Evolutionary conservation across 2,113 vertebrate species (phyloP), one percentile per base, ranked within the genome.

Genomic region (Corvus hawaiiensis): DNA sequence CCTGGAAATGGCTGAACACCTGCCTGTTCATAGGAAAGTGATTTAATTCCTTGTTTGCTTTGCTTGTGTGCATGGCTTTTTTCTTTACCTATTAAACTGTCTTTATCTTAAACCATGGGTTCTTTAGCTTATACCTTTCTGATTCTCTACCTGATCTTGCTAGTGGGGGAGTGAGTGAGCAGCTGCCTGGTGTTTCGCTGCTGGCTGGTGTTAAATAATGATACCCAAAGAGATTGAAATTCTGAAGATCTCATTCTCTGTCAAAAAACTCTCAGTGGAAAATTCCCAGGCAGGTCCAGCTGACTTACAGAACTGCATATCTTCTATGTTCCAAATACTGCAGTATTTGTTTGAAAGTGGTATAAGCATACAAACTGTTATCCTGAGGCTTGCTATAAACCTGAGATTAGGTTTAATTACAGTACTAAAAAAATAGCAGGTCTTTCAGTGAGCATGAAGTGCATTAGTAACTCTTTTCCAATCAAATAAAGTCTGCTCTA

Each of bases 131-230:
- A 33, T 33, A 28, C 18, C 7, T 46, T 39, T 69, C 46, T 54
- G 16, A 33, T 54, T 78, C 39, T 54, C 16, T 28, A 15, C 33
- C 18, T 0, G 0, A 1, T 28, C 20, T 10, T n/a, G 19, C 16
- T 48, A 23, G 23, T 69, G 27, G 28, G 22, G 3, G 46, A 68
- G 63, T 37, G 22, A 61, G 23, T 7, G 22, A 69, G 16, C 7
- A 1, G 8, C 12, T 54, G 4, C 15, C 3, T 51, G 19, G 23
- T 46, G 28, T 3, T 78, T 46, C 0, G 0, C n/a, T 62, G 10
- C 28, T 87, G 27, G 7, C 37, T 86, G 44, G 26, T 39, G 22
- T 62, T 54, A 54, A 62, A 39, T 46, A 17, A 30, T 23, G 41
- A 41, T 9, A 28, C 11, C 9, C 7, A 73, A 77, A 75, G 13